phyloP scores from a whole-genome alignment of 2,888 invertebrate species.

The Eudasyphora cyanicolor region DNA sequence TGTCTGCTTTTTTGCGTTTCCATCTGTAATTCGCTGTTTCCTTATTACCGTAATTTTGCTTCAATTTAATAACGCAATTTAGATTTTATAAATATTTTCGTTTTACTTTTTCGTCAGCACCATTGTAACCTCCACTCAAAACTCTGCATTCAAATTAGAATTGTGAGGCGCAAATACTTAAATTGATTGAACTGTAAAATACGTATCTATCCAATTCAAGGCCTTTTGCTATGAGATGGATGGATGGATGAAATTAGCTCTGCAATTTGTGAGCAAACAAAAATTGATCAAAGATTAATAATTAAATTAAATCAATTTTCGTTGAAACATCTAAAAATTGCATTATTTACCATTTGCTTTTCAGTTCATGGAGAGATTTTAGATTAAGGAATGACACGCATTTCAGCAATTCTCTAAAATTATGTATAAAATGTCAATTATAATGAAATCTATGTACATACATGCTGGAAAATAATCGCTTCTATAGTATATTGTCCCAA shows the following conservation, averaged over 20 bases:
- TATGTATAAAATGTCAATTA: too few species aligned
- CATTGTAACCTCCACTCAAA: background rate
- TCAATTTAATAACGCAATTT: slow-evolving; percentile 23
- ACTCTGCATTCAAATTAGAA: background rate
- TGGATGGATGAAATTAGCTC: background rate
- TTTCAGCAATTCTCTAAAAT: too few species aligned
- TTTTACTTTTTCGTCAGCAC: background rate
- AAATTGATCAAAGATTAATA: too few species aligned
- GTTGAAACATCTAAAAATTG: too few species aligned
- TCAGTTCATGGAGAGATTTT: too few species aligned
- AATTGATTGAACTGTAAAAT: background rate
- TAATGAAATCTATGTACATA: too few species aligned
- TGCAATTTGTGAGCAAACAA: background rate
- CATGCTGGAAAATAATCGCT: too few species aligned
- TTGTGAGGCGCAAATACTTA: background rate
- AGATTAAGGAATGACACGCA: too few species aligned
- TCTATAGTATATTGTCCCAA: too few species aligned
- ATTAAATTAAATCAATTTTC: too few species aligned
- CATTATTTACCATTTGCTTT: too few species aligned
- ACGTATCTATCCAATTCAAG: background rate
- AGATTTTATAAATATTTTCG: background rate
- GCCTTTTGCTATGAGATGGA: too few species aligned
- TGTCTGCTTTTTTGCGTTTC: background rate
- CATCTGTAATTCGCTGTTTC: slow-evolving; percentile 17
- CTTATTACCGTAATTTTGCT: slow-evolving; percentile 39